Base-by-base conservation (phyloP, 2,797 vertebrate genomes). In the Rousettus madagascariensis region DNA sequence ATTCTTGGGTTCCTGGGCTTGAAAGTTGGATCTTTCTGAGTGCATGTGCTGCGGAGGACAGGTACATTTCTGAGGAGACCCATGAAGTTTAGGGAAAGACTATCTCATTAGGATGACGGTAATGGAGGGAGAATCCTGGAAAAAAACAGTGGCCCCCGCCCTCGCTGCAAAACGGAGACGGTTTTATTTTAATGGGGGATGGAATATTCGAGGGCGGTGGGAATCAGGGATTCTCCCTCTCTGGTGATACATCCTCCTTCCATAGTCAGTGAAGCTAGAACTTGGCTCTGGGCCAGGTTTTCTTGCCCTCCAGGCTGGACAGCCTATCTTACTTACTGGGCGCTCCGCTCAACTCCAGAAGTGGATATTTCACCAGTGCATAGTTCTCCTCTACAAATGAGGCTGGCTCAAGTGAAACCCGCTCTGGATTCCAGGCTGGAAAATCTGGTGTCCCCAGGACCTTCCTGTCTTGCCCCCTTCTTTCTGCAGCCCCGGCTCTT, bases 401-500 rank as follows among this genome's bases (percentile, higher is more conserved):
- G 93, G 71, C 86, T 85, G 93, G 66, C 69, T 79, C 0, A n/a
- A 97, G 38, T 92, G 91, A 59, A 95, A 96, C 28, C 2, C 63
- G 4, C 41, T 91, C 95, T 93, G 33, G 80, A 79, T 93, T 63
- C 6, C 28, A 85, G 85, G 24, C 82, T 97, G 82, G 84, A 88
- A 96, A 92, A 74, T 72, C 77, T 82, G 49, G 92, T 36, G 65
- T 97, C 75, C 49, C 16, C 96, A 96, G 95, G 72, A 95, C 68
- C 93, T 90, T 93, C 94, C 89, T 89, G 43, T 41, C 36, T 90
- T 51, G n/a, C 17, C 8, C 0, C 91, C 20, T 24, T 94, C 19
- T 22, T 66, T 78, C 28, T 8, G 63, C 49, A 75, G 46, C 9
- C 5, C 82, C 94, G 8, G 86, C 36, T 97, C 85, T 97, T 96